Evolutionary conservation across 2,113 vertebrate genomes (phyloP), one percentile per base, ranked within the genome.

Genomic region (Columbina picui): DNA sequence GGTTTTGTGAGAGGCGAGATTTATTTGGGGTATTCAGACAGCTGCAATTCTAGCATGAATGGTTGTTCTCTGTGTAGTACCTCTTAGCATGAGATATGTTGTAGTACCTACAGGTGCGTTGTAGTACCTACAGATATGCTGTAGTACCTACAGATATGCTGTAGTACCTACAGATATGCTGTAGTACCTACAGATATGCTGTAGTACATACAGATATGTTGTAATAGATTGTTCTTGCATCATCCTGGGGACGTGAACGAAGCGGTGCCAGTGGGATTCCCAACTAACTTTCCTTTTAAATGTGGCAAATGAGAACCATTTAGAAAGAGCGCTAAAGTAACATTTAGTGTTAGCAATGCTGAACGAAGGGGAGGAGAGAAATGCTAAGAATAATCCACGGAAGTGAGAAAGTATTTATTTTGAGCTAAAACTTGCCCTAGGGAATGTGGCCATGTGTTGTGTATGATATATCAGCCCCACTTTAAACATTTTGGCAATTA

Each of bases 131-230:
- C 19, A 45, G 43, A 45, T 45, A 45, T 45, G 43, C 19, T 45
- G 43, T 39, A 39, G 38, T 39, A n/a, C n/a, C n/a, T n/a, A n/a
- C n/a, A n/a, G n/a, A n/a, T n/a, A n/a, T n/a, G n/a, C n/a, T n/a
- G n/a, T n/a, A 39, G 38, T 39, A 39, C 11, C n/a, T 6, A 1
- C 7, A 30, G 36, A 1, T 18, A 1, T 4, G 34, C 12, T 11
- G 53, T 4, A 59, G 8, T 7, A 3, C 43, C 18, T 45, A 45
- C 19, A 45, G 43, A 45, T 45, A 45, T 45, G 43, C 19, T 45
- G 43, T 39, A 39, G 38, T 39, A 39, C 11, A n/a, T 6, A 1
- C 7, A 30, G 36, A 1, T 18, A 1, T 4, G 34, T 14, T 11
- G 53, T 4, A 59, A 9, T 7, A 3, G 12, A 3, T 61, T 7